Evolutionary conservation across 2,797 vertebrate genomes (phyloP).

Genomic region (Sebastes aleutianus): DNA sequence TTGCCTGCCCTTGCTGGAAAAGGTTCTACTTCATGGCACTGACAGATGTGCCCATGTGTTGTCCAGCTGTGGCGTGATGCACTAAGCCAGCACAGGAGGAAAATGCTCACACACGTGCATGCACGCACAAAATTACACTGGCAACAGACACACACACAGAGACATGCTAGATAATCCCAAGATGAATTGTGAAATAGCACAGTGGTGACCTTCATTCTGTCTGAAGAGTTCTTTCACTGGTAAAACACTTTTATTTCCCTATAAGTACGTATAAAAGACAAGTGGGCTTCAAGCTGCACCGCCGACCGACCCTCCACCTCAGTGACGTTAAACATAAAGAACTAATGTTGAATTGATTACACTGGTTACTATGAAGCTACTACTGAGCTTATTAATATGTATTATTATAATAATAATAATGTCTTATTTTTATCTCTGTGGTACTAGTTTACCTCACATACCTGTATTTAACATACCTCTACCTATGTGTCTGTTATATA

Average conservation of each 20-base stretch:
- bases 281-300: not conserved
- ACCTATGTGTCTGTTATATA: not conserved
- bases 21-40: conserved; percentile 62
- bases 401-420: not conserved
- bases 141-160: not conserved
- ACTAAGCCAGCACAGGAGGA: conserved; percentile 51
- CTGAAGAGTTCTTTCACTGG: conserved; percentile 1
- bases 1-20: conserved; percentile 63
- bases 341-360: not conserved
- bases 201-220: conserved; percentile 59
- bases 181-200: conserved; percentile 49
- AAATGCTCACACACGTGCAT: not conserved
- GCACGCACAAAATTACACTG: not conserved
- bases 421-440: not conserved
- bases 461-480: not conserved
- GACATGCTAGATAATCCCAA: conserved; percentile 44
- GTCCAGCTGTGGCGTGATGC: conserved; percentile 71
- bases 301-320: no score
- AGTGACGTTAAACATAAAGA: not conserved
- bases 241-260: not conserved
- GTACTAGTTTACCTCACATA: not conserved
- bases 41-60: conserved; percentile 75
- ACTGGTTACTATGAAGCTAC: not conserved
- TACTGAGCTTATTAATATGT: not conserved
- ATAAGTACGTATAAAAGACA: not conserved